Conservation (phyloP, 1,140 invertebrate genomes). For the Calliopsis andreniformis region DNA sequence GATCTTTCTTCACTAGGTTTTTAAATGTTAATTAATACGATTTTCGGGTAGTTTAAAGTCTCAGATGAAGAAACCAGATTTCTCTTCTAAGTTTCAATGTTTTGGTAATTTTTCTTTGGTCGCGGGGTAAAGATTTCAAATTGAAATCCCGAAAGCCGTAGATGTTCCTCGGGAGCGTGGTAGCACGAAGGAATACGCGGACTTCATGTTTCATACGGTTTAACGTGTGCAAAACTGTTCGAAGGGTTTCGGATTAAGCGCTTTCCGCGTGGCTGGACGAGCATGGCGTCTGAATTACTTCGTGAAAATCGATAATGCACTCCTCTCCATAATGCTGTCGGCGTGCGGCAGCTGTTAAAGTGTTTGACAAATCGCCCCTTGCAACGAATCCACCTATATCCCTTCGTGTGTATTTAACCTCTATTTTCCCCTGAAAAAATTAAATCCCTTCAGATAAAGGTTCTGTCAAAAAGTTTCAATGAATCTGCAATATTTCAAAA, state of each 20-base stretch:
- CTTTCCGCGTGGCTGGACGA: slow-evolving; percentile 55
- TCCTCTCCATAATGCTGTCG: slow-evolving; percentile 67
- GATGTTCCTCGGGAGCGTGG: neutral
- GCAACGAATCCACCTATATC: slow-evolving; percentile 57
- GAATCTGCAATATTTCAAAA: neutral
- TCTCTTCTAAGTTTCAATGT: no score
- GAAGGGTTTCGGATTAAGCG: slow-evolving; percentile 58
- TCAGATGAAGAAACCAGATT: no score
- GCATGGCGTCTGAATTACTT: slow-evolving; percentile 55
- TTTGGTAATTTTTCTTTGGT: neutral
- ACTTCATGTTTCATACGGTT: slow-evolving; percentile 51
- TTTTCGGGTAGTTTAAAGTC: no score
- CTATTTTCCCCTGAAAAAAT: neutral
- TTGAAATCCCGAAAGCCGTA: slow-evolving; percentile 38
- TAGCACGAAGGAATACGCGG: neutral
- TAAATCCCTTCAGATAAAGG: neutral
- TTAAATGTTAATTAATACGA: no score
- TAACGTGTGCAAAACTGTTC: slow-evolving; percentile 51
- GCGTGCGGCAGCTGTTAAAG: slow-evolving; percentile 70
- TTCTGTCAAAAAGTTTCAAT: neutral
- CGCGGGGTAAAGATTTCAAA: neutral
- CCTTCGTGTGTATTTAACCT: slow-evolving; percentile 19
- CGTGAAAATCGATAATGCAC: slow-evolving; percentile 58
- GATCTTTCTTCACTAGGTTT: no score
- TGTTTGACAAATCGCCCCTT: slow-evolving; percentile 71